phyloP scores from a whole-genome alignment of 2,888 invertebrate species.

The Brenthis daphne region DNA sequence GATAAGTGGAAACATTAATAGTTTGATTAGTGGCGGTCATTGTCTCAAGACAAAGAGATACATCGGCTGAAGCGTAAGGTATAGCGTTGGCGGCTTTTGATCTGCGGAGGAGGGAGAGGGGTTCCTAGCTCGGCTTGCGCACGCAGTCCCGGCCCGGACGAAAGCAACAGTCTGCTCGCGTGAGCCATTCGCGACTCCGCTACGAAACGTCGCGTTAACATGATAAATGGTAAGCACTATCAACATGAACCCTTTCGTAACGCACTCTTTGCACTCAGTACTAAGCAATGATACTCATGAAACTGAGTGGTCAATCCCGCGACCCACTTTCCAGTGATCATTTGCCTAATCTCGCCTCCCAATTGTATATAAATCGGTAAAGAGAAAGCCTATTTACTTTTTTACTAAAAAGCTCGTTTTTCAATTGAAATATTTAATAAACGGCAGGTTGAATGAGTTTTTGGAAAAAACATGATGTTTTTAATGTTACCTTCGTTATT shows the following conservation, averaged over 20 bases:
- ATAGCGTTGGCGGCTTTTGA: conserved; percentile 48
- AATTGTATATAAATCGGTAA: conserved; percentile 4
- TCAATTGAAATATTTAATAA: conserved; percentile 21
- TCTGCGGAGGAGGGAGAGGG: conserved; percentile 46
- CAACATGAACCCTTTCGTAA: conserved; percentile 43
- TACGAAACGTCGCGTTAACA: conserved; percentile 61
- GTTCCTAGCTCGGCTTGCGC: conserved; percentile 56
- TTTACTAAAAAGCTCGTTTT: conserved; percentile 43
- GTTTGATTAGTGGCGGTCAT: conserved; percentile 26
- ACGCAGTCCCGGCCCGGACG: conserved; percentile 67
- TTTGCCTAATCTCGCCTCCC: conserved; percentile 37
- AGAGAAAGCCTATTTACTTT: conserved; percentile 69
- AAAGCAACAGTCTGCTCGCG: conserved; percentile 80
- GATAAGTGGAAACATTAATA: conserved; percentile 9
- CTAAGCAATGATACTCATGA: conserved; percentile 41
- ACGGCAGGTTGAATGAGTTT: background rate
- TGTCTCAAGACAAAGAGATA: conserved; percentile 58
- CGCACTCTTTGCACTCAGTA: conserved; percentile 21
- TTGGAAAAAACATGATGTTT: background rate
- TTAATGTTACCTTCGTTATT: background rate
- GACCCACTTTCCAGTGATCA: conserved; percentile 65
- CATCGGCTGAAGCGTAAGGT: conserved; percentile 50
- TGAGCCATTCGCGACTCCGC: conserved; percentile 67
- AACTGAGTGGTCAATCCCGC: conserved; percentile 31
- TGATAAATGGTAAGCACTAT: conserved; percentile 73